A percentile compares a stretch with the other conserved stretches of the same genome.
Conservation (phyloP, 2,888 invertebrate species). For the Xylota segnis region DNA sequence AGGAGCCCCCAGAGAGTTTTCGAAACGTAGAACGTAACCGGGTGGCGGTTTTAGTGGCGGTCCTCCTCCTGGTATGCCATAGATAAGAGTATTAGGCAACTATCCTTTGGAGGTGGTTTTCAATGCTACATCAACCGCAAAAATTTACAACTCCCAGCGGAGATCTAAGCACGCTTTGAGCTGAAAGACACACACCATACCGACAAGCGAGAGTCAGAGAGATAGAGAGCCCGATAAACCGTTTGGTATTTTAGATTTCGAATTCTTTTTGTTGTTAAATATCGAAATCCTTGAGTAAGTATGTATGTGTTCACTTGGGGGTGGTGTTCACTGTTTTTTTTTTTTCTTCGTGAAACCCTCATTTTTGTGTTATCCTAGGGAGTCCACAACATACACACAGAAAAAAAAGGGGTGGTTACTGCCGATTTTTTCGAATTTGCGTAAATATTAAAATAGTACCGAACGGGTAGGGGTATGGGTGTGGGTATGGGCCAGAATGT, state of each 20-base stretch:
- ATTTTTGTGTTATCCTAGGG: conserved; percentile 40
- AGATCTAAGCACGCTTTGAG: conserved; percentile 70
- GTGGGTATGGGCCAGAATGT: conserved; percentile 2
- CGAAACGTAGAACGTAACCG: conserved; percentile 3
- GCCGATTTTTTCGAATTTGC: conserved; percentile 60
- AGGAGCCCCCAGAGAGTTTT: conserved; percentile 70
- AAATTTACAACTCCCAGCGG: conserved; percentile 75
- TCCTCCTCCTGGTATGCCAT: conserved; percentile 36
- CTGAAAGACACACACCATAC: conserved; percentile 21
- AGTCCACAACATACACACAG: conserved; percentile 9
- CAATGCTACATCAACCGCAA: conserved; percentile 76
- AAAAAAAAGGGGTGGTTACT: conserved; percentile 21
- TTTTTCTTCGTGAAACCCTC: conserved; percentile 16
- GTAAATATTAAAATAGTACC: conserved; percentile 63
- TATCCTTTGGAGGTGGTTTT: conserved; percentile 73
- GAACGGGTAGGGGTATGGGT: not conserved
- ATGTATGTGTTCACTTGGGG: not conserved
- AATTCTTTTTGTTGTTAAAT: conserved; percentile 54
- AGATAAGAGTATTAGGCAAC: conserved; percentile 69
- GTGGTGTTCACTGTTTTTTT: conserved; percentile 13
- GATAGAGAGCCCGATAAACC: conserved; percentile 63
- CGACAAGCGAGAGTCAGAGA: conserved; percentile 13
- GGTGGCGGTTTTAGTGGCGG: conserved; percentile 49
- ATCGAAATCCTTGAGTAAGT: not conserved
- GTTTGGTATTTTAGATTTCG: conserved; percentile 71